phyloP scores from a whole-genome alignment of 2,797 vertebrate species.

The Eutrigla gurnardus region DNA sequence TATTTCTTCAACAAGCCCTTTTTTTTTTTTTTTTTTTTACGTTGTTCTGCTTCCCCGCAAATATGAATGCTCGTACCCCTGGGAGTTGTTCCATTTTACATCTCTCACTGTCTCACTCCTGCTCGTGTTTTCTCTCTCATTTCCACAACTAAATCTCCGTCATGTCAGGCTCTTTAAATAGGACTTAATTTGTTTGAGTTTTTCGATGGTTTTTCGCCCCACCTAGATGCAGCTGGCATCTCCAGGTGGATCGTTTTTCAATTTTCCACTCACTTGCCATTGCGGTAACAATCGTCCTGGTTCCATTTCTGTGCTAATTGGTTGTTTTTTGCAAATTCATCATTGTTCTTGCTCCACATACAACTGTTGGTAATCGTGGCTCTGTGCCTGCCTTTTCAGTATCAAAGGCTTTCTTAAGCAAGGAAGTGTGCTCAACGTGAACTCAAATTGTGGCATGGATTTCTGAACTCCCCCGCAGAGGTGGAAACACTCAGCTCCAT shows the following conservation, averaged over 20 bases:
- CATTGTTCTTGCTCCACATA: conserved; percentile 32
- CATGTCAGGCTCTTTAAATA: conserved; percentile 57
- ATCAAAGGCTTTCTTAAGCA: conserved; percentile 46
- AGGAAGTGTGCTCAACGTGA: conserved; percentile 31
- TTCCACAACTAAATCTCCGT: conserved; percentile 41
- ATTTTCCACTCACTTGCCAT: conserved; percentile 20
- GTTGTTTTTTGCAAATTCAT: conserved; percentile 44
- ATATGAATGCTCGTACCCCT: conserved; percentile 59
- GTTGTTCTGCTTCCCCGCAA: conserved; percentile 58
- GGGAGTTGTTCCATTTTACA: conserved; percentile 77
- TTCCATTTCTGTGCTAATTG: conserved; percentile 62
- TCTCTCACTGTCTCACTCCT: conserved; percentile 48
- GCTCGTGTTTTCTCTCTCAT: conserved; percentile 42
- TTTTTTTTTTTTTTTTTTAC: conserved; percentile 37
- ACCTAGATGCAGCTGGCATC: conserved; percentile 46
- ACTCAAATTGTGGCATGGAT: conserved; percentile 46
- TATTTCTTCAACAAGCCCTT: conserved; percentile 69
- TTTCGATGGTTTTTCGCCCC: conserved; percentile 21
- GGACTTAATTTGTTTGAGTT: conserved; percentile 62
- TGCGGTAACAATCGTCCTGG: conserved; percentile 36
- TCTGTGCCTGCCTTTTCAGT: conserved; percentile 32
- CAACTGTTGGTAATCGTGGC: conserved; percentile 8
- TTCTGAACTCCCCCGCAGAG: conserved; percentile 33
- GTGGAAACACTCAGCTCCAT: conserved; percentile 39
- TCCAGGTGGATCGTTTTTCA: conserved; percentile 48